phyloP scores from a whole-genome alignment of 53 echinoderm and acorn worm species.

The Temnopleurus reevesii region DNA sequence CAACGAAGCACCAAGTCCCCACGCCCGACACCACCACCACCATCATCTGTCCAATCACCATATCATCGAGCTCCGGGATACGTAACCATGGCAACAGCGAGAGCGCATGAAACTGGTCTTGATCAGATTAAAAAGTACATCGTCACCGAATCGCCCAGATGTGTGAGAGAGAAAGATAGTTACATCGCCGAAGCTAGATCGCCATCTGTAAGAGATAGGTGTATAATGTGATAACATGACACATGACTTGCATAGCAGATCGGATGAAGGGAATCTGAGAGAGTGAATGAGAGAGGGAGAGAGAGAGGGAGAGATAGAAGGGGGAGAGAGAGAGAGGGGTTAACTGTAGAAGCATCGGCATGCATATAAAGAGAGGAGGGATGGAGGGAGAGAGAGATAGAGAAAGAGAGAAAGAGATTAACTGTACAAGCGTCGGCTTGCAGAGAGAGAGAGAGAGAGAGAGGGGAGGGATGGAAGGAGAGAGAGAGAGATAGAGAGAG shows the following conservation, averaged over 20 bases:
- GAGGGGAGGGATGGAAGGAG: not conserved
- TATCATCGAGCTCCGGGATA: not conserved
- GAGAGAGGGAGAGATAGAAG: not conserved
- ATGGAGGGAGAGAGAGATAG: not conserved
- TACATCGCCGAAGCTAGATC: not conserved
- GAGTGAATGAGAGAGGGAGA: not conserved
- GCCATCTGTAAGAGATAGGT: not conserved
- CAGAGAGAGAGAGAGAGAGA: not conserved
- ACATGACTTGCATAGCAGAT: constrained; percentile 20
- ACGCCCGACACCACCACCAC: not conserved
- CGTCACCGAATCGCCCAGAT: constrained; percentile 3
- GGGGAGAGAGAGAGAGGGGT: not conserved
- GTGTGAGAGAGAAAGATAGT: not conserved
- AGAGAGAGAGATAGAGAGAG: not conserved
- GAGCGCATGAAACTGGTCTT: not conserved
- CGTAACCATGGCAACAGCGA: not conserved
- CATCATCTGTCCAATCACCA: not conserved
- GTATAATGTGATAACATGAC: constrained; percentile 30
- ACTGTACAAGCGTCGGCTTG: not conserved
- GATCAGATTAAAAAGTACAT: constrained; percentile 35
- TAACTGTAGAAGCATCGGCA: not conserved
- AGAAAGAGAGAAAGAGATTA: not conserved
- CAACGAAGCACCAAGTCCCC: no score
- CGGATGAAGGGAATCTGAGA: constrained; percentile 1
- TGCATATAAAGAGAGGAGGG: not conserved